phyloP scores from a whole-genome alignment of 2,113 vertebrate genomes.

The Pitta sordida region DNA sequence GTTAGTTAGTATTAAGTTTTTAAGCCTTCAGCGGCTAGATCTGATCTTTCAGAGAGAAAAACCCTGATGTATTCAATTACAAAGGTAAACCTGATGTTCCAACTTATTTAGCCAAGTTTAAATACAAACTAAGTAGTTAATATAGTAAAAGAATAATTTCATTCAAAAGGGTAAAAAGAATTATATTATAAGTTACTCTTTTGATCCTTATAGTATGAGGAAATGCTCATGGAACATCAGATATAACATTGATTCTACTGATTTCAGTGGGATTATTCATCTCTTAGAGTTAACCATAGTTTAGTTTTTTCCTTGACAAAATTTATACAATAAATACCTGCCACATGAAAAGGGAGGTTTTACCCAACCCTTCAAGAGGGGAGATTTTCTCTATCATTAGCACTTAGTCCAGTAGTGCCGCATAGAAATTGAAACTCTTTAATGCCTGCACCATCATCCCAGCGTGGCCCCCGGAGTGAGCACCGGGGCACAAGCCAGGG shows the following conservation, averaged over 20 bases:
- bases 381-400: too few species aligned
- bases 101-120: neutral
- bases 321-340: neutral
- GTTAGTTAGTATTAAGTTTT: neutral
- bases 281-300: neutral
- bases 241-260: neutral
- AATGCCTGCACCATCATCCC: too few species aligned
- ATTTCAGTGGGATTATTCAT: neutral
- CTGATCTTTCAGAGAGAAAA: neutral
- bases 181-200: neutral
- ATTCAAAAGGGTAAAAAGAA: neutral
- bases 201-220: neutral
- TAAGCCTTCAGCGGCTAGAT: neutral
- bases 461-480: too few species aligned
- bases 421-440: too few species aligned
- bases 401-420: too few species aligned
- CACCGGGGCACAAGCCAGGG: too few species aligned
- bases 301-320: neutral
- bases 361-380: too few species aligned
- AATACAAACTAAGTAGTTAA: neutral
- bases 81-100: neutral
- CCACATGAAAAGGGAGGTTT: too few species aligned
- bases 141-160: neutral
- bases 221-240: neutral
- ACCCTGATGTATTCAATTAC: neutral